Percentiles rank a stretch among this genome's conserved stretches.
These are phyloP conservation scores for Triplophysa dalaica DNA, from an alignment of 2,113 vertebrate species.

Conservation along the genomic window DNA sequence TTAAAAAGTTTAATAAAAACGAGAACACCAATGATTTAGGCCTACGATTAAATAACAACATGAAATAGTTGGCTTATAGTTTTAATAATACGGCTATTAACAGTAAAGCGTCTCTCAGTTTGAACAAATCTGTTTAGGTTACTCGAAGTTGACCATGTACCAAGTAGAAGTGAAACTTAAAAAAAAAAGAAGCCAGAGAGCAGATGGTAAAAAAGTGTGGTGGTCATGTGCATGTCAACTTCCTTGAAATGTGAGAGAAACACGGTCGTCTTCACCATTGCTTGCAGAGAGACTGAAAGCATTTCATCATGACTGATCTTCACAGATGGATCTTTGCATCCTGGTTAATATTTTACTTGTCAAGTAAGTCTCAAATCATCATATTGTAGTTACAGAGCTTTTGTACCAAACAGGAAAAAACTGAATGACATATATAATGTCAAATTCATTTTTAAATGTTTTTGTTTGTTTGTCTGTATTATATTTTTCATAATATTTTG, in stretches of 20 bases:
- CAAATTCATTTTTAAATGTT: no score
- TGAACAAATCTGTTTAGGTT: neutral
- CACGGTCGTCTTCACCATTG: neutral
- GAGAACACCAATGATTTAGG: neutral
- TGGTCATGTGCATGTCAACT: conserved; percentile 43
- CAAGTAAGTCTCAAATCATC: conserved; percentile 25
- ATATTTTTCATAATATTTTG: no score
- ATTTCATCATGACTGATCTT: conserved; percentile 30
- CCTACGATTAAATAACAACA: neutral
- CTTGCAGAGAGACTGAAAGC: neutral
- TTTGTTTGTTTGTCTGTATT: no score
- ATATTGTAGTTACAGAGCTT: neutral
- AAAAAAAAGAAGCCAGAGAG: conserved; percentile 9
- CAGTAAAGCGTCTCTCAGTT: neutral
- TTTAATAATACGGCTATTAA: no score
- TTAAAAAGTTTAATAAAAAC: neutral
- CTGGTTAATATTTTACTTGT: conserved; percentile 30
- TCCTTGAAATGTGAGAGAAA: conserved; percentile 17
- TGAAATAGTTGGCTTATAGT: neutral
- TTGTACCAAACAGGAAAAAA: neutral
- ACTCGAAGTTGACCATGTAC: neutral
- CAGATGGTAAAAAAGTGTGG: neutral
- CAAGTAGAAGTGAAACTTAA: conserved; percentile 36
- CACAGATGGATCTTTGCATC: neutral
- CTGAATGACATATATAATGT: no score